phyloP scores from a whole-genome alignment of 2,797 vertebrate species.

The Caiman crocodilus region DNA sequence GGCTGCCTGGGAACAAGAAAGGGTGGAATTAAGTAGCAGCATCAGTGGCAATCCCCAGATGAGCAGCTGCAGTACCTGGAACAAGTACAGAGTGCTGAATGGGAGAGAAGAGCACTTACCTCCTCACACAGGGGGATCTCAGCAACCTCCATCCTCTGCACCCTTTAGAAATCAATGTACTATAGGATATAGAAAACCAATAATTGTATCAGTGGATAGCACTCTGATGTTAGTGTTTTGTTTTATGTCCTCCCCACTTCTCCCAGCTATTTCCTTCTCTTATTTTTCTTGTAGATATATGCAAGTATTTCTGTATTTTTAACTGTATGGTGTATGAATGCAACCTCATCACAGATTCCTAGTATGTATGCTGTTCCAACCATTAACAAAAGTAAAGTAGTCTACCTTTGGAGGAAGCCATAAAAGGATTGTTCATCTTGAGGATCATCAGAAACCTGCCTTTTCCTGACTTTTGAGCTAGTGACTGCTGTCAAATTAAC shows the following conservation, averaged over 20 bases:
- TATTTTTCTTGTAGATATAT: neutral
- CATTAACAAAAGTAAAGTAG: neutral
- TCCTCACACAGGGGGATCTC: no score
- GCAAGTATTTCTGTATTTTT: neutral
- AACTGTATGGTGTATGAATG: neutral
- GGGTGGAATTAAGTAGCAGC: no score
- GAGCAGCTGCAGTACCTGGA: no score
- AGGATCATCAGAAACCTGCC: rapidly evolving
- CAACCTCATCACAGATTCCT: neutral
- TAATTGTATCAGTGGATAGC: neutral
- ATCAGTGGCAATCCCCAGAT: no score
- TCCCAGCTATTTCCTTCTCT: neutral
- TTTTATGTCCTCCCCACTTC: neutral
- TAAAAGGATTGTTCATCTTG: neutral
- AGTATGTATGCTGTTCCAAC: neutral
- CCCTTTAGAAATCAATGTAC: no score
- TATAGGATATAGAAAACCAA: neutral
- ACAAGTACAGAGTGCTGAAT: no score
- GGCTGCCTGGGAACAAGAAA: no score
- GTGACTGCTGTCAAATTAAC: neutral
- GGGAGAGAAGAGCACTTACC: no score
- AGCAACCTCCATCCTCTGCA: no score
- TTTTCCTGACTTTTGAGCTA: neutral
- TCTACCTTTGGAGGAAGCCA: neutral
- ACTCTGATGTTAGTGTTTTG: rapidly evolving